Base-by-base conservation (phyloP, 2,113 vertebrate species). In the Gnathonemus longibarbis region DNA sequence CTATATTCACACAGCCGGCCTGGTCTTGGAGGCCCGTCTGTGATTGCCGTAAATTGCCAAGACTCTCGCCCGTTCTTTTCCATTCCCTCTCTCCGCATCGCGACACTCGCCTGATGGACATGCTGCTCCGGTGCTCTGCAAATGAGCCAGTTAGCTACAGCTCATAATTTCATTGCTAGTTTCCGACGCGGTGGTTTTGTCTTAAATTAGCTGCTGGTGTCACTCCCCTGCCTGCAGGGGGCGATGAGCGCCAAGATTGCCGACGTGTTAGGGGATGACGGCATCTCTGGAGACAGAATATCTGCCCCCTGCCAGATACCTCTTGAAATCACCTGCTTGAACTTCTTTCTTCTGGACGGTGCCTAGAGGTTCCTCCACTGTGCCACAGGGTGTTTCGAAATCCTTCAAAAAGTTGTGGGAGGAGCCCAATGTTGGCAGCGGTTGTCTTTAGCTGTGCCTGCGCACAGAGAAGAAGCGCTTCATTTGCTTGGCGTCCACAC, bases 121-220 rank as follows among this genome's bases (percentile, higher is more conserved):
- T 15, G 56, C 56, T 6, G 58, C 53, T 35, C 84, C 19, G 31
- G 56, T 52, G 19, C n/a, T 31, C 42, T 13, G 56, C 84, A 85
- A 90, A 90, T 87, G 84, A 70, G 42, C n/a, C 89, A n/a, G 27
- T 90, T 87, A 90, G 89, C 42, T 48, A 87, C 70, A 62, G 84
- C 84, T 87, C 50, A 45, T 87, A 74, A 87, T 90, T 90, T 90
- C 58, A 70, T 74, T 87, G 50, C 85, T 62, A 87, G 70, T 90
- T 87, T 90, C 84, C 52, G 49, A 39, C 19, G 48, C 80, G 10
- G 84, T 87, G 11, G n/a, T 74, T 85, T 90, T 39, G 84, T 90
- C 58, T 87, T 90, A 90, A 90, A 90, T 90, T 86, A 87, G 50
- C 39, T 27, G 89, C 9, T 6, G 35, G 80, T 74, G 45, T 74